Evolutionary conservation across 2,113 vertebrate species (phyloP), one percentile per base, ranked within the genome.

Genomic region (Sarotherodon lohbergeri): DNA sequence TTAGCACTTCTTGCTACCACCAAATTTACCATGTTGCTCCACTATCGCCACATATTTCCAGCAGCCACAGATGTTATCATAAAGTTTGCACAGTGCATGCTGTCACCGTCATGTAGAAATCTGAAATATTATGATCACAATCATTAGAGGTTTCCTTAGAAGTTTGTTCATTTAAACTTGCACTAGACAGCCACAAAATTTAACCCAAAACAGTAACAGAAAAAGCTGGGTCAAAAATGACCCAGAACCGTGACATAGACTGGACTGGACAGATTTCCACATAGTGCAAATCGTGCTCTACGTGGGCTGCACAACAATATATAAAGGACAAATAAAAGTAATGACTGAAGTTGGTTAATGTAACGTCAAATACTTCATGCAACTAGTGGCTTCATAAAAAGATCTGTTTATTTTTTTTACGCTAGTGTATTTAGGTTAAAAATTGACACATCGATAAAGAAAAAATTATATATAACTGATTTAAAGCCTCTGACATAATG

Each of bases 391-490:
- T 73, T 46, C 5, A 73, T 73, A 6, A 73, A 73, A 71, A 71
- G 3, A 73, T 46, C 5, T 46, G 39, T 2, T 27, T 10, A 3
- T 27, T 73, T 0, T 27, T 43, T 73, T 73, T 29, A 73, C 3
- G 0, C 13, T 46, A 27, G n/a, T 57, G 10, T 19, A 43, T 81
- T 59, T 27, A 46, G 1, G 39, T 59, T 43, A 59, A 46, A 43
- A 7, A 55, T 5, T 2, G 0, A 39, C 6, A 17, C 1, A 2
- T 48, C 2, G 0, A 19, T 48, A 24, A 22, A 56, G 12, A 71
- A 81, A 57, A 10, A 14, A 4, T 1, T 12, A 27, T 61, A n/a
- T 5, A 71, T 43, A 10, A 13, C 3, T 73, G 5, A 84, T 80
- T 46, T 56, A 39, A 78, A 16, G 19, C 3, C 4, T 13, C 24